Base-by-base conservation (phyloP, 2,797 vertebrate genomes). In the Delichon dasypus region DNA sequence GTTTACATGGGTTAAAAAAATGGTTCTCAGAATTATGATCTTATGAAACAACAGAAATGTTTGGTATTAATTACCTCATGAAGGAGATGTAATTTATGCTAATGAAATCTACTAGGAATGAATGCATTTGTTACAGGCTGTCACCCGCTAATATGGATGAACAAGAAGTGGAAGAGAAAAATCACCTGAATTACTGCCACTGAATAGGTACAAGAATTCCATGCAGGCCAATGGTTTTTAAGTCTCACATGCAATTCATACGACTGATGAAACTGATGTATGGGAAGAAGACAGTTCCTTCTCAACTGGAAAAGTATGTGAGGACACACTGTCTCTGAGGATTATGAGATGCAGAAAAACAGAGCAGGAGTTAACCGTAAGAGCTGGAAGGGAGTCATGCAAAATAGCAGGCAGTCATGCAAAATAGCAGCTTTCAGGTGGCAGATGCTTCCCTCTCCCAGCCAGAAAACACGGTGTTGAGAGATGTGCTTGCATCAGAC, bases 61-160 rank as follows among this genome's bases (percentile, higher is more conserved):
- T 92, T 89, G 90, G 42, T 95, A 82, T 88, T 85, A 93, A 94
- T 80, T 64, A 81, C 44, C 23, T 60, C 45, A 73, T 20, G 58
- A 85, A 89, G 85, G 44, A 86, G 26, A 50, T 73, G 65, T 55
- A 92, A 94, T 94, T 94, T 89, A 88, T 88, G 79, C 73, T 94
- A 90, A 95, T 78, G 86, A 93, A 75, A 40, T 74, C 68, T 85
- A 72, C 57, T 62, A 77, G 25, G 71, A 85, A 85, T 0, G 10
- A 90, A 86, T 88, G 84, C 89, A 78, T 92, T 94, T 85, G 68
- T 84, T 86, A 84, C 72, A 89, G 79, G 51, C 93, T 87, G 93
- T 89, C 83, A 88, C 38, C 50, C 82, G 62, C 62, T 92, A 76
- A 89, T 38, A 20, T 22, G 21, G 50, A 74, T 75, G 73, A 94